These are phyloP conservation scores for Spilarctia lutea DNA, from an alignment of 2,888 invertebrate genomes.

Conservation along the genomic window DNA sequence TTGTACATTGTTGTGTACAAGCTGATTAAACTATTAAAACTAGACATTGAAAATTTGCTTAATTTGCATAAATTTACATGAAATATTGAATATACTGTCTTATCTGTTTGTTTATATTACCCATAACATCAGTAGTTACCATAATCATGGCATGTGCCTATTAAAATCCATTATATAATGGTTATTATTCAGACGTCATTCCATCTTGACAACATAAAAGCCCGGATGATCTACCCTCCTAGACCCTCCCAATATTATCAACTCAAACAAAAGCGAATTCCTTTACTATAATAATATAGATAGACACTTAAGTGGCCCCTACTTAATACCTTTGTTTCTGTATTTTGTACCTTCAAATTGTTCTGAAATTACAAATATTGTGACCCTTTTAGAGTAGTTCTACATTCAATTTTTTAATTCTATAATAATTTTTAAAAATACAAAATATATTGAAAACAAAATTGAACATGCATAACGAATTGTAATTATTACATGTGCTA, in stretches of 20 bases:
- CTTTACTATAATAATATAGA: slow-evolving; percentile 4
- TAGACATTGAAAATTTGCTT: background rate
- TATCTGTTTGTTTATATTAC: background rate
- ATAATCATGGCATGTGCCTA: background rate
- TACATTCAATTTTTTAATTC: too few species aligned
- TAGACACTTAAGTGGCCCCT: background rate
- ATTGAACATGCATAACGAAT: too few species aligned
- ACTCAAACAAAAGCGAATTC: slow-evolving; percentile 10
- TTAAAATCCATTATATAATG: slow-evolving; percentile 15
- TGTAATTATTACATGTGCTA: too few species aligned
- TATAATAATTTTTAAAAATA: too few species aligned
- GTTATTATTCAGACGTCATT: slow-evolving; percentile 7
- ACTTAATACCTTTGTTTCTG: background rate
- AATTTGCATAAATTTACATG: background rate
- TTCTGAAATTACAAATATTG: background rate
- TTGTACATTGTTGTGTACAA: too few species aligned
- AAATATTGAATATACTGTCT: background rate
- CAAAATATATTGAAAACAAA: too few species aligned
- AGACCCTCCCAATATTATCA: slow-evolving; percentile 10
- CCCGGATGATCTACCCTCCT: slow-evolving; percentile 11
- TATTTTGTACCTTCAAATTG: background rate
- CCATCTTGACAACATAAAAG: slow-evolving; percentile 16
- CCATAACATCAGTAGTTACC: slow-evolving; percentile 1
- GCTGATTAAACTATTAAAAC: background rate
- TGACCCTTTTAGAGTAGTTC: background rate